Conservation (phyloP, 2,113 vertebrate species). For the Capra hircus region DNA sequence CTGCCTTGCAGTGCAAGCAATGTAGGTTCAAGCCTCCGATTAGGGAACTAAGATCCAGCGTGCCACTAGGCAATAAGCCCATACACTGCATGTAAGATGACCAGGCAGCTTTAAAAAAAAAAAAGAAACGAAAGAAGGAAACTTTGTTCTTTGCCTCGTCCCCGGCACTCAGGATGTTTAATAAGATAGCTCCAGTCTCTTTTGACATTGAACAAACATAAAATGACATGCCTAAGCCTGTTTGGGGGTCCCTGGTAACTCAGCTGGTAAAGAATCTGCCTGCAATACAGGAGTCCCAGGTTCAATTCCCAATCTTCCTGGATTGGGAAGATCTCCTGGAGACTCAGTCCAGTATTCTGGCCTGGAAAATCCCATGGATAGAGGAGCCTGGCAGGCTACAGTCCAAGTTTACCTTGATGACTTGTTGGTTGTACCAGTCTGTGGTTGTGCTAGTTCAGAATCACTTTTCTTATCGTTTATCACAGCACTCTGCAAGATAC, state of each 20-base stretch:
- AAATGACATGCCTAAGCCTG: background rate
- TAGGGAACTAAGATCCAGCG: background rate
- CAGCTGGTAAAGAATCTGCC: background rate
- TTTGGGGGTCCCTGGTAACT: background rate
- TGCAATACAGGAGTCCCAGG: background rate
- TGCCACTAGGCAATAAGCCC: background rate
- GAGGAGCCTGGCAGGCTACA: background rate
- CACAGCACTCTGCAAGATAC: background rate
- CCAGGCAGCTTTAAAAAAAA: background rate
- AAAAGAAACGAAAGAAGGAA: fast-evolving
- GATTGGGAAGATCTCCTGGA: background rate
- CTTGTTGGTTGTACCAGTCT: background rate
- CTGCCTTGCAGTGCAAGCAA: background rate
- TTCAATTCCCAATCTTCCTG: fast-evolving
- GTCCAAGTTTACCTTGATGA: background rate
- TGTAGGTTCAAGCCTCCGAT: background rate
- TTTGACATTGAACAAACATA: background rate
- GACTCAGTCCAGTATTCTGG: background rate
- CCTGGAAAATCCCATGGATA: background rate
- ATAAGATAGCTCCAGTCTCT: background rate
- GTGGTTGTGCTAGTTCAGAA: background rate
- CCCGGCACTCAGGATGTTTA: fast-evolving
- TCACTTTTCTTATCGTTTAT: background rate
- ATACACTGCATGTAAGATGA: background rate
- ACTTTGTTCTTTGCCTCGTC: background rate